Conservation (phyloP, 2,113 vertebrate species). For the Terrapene triunguis region DNA sequence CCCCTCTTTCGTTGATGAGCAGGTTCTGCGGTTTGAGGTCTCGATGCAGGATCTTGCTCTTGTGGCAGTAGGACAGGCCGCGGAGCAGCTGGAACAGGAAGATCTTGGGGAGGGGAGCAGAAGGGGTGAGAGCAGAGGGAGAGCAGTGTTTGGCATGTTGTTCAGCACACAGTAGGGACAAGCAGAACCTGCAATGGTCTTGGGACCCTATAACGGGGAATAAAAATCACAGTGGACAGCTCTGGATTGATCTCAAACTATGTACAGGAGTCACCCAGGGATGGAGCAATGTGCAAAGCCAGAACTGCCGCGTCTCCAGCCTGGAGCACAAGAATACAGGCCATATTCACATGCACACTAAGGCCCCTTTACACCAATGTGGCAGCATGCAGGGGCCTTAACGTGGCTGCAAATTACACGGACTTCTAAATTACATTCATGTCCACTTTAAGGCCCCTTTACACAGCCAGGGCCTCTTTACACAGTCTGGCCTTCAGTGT, state of each 20-base stretch:
- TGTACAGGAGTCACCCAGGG: not conserved
- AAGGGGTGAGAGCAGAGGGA: not conserved
- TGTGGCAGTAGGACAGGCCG: constrained; percentile 94
- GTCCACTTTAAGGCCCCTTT: too few relatives aligned
- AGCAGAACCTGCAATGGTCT: not conserved
- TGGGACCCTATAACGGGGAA: not conserved
- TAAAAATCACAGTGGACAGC: not conserved
- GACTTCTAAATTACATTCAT: not conserved
- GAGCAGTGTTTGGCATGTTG: not conserved
- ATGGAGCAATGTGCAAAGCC: not conserved
- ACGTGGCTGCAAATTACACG: not conserved
- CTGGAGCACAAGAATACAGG: not conserved
- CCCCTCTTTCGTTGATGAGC: constrained; percentile 95
- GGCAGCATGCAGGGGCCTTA: not conserved
- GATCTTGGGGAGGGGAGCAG: constrained; percentile 79
- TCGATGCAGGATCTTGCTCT: constrained; percentile 94
- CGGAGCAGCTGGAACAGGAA: constrained; percentile 98
- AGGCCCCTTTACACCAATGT: not conserved
- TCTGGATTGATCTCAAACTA: not conserved
- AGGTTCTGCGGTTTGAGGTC: constrained; percentile 98
- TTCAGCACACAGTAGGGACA: not conserved
- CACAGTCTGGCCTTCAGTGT: too few relatives aligned
- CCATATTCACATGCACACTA: not conserved
- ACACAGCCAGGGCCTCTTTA: too few relatives aligned
- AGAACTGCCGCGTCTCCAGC: not conserved